Percentiles rank a stretch among this genome's conserved stretches.
phyloP scores from a whole-genome alignment of 2,888 invertebrate species.

The Rhorus exstirpatorius region DNA sequence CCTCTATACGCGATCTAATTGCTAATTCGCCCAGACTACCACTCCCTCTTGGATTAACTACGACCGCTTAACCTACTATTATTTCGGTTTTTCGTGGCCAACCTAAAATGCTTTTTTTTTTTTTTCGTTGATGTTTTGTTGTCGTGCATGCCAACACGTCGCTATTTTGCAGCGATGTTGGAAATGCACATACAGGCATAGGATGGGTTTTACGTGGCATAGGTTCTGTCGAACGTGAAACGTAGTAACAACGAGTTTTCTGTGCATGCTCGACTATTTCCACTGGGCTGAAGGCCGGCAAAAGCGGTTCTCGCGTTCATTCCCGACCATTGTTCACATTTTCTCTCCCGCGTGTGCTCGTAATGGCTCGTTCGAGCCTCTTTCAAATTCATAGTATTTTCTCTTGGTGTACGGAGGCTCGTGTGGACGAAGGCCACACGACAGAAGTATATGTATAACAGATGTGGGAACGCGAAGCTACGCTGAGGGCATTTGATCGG shows the following conservation, averaged over 20 bases:
- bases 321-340: conserved; percentile 66
- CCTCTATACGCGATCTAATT: conserved; percentile 40
- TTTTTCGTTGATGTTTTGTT: conserved; percentile 14
- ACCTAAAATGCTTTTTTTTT: neutral
- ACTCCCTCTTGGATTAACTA: neutral
- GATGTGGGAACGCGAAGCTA: conserved; percentile 47
- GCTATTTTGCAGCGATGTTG: conserved; percentile 18
- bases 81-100: neutral
- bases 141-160: neutral
- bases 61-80: neutral
- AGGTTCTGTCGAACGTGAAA: conserved; percentile 53
- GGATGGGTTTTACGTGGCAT: conserved; percentile 27
- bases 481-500: conserved; percentile 52
- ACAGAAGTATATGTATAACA: conserved; percentile 11
- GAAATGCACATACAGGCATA: conserved; percentile 18
- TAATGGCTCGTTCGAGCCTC: conserved; percentile 57
- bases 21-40: conserved; percentile 49
- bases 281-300: conserved; percentile 45
- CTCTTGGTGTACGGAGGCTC: conserved; percentile 35
- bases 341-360: conserved; percentile 37
- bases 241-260: conserved; percentile 57
- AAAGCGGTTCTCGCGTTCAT: conserved; percentile 54
- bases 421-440: neutral
- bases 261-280: conserved; percentile 56
- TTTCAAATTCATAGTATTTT: conserved; percentile 69